A percentile compares a stretch with the other conserved stretches of the same genome.
Evolutionary conservation across 2,113 vertebrate genomes (phyloP).

Genomic region (Sceloporus undulatus): DNA sequence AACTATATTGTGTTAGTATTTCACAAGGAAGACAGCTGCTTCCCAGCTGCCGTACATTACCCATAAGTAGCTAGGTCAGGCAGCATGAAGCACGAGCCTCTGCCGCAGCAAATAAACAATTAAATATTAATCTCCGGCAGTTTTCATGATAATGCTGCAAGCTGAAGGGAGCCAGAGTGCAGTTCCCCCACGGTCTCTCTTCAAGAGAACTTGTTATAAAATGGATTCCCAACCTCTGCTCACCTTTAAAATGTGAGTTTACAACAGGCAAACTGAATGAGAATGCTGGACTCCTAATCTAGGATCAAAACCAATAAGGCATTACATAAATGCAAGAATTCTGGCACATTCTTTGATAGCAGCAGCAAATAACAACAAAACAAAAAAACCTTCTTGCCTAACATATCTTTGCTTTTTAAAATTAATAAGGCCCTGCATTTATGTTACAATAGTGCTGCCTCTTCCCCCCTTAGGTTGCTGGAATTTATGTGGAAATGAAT

Average conservation of each 20-base stretch:
- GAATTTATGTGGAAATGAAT: neutral
- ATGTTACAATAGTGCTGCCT: neutral
- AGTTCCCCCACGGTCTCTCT: neutral
- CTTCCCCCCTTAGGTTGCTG: neutral
- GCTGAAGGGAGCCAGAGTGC: neutral
- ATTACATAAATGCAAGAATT: neutral
- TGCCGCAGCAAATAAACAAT: neutral
- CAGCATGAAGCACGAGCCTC: rapidly evolving
- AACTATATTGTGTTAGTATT: neutral
- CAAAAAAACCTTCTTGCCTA: neutral
- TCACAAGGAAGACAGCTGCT: neutral
- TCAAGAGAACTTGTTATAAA: neutral
- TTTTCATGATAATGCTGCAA: neutral
- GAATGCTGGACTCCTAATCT: neutral
- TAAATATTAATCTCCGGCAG: conserved; percentile 11
- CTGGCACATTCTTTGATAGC: neutral
- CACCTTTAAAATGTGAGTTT: neutral
- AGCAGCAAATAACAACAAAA: neutral
- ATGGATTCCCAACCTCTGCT: neutral
- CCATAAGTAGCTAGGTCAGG: rapidly evolving
- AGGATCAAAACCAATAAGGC: neutral
- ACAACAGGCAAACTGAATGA: neutral
- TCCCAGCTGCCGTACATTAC: neutral
- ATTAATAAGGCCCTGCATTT: neutral
- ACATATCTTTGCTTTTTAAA: neutral